Evolutionary conservation across 2,888 invertebrate genomes (phyloP).

Genomic region (Ectemnius continuus): DNA sequence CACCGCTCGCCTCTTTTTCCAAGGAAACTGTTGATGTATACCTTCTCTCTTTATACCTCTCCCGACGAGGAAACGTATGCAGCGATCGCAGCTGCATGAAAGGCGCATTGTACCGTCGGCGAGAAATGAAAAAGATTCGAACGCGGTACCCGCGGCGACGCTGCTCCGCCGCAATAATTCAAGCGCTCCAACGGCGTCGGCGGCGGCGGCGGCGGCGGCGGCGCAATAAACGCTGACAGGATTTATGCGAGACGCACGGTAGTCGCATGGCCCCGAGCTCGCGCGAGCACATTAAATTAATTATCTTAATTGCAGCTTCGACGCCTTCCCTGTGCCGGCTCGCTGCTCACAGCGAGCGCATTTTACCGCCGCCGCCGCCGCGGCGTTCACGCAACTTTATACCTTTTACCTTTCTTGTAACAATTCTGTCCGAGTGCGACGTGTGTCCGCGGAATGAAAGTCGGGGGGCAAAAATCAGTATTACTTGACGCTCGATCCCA

Average conservation of each 20-base stretch:
- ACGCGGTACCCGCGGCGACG: constrained; percentile 18
- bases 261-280: constrained; percentile 52
- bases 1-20: too few relatives aligned
- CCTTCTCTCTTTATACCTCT: too few relatives aligned
- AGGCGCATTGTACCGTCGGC: constrained; percentile 26
- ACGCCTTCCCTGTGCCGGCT: constrained; percentile 60
- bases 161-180: constrained; percentile 38
- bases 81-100: constrained; percentile 1
- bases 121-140: constrained; percentile 10
- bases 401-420: constrained; percentile 39
- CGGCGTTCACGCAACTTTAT: constrained; percentile 33
- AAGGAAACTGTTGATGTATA: too few relatives aligned
- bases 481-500: neutral
- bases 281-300: constrained; percentile 69
- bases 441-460: constrained; percentile 11
- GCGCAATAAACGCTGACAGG: constrained; percentile 46
- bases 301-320: constrained; percentile 72
- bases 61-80: neutral
- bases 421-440: constrained; percentile 28
- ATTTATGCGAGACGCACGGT: constrained; percentile 54
- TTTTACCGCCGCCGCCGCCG: neutral
- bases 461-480: constrained; percentile 25
- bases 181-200: constrained; percentile 22
- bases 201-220: constrained; percentile 17
- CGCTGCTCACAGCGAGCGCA: neutral